phyloP scores from a whole-genome alignment of 2,888 invertebrate genomes.

The Lasioglossum pauxillum region DNA sequence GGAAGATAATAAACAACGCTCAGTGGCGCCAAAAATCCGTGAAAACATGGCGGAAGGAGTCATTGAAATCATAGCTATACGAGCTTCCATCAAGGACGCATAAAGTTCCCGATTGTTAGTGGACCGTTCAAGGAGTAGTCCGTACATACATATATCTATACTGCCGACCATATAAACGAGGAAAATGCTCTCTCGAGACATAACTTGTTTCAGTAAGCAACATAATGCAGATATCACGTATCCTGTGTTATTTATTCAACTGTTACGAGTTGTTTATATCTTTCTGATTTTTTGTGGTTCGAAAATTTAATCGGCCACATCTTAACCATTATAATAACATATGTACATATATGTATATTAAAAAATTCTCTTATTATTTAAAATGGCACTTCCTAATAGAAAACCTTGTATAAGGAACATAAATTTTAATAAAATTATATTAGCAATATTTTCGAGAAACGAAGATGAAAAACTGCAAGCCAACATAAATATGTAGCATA shows the following conservation, averaged over 20 bases:
- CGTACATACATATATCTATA: neutral
- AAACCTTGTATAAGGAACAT: too few relatives aligned
- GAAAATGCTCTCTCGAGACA: neutral
- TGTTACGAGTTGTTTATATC: too few relatives aligned
- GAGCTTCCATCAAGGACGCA: neutral
- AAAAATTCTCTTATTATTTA: too few relatives aligned
- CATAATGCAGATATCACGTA: neutral
- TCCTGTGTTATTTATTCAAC: neutral
- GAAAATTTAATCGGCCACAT: too few relatives aligned
- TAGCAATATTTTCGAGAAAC: neutral
- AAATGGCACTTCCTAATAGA: too few relatives aligned
- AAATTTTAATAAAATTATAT: neutral
- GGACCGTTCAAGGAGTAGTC: neutral
- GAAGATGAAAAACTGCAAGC: neutral
- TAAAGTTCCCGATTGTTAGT: neutral
- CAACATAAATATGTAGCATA: too few relatives aligned
- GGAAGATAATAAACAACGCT: conserved; percentile 8
- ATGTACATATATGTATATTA: too few relatives aligned
- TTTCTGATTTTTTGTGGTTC: too few relatives aligned
- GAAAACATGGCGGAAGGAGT: neutral
- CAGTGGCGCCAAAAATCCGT: conserved; percentile 25
- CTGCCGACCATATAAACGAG: neutral
- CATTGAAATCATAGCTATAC: neutral
- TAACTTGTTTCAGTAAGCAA: neutral
- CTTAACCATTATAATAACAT: too few relatives aligned